phyloP scores from a whole-genome alignment of 1,140 invertebrate species.

The Globodera rostochiensis region DNA sequence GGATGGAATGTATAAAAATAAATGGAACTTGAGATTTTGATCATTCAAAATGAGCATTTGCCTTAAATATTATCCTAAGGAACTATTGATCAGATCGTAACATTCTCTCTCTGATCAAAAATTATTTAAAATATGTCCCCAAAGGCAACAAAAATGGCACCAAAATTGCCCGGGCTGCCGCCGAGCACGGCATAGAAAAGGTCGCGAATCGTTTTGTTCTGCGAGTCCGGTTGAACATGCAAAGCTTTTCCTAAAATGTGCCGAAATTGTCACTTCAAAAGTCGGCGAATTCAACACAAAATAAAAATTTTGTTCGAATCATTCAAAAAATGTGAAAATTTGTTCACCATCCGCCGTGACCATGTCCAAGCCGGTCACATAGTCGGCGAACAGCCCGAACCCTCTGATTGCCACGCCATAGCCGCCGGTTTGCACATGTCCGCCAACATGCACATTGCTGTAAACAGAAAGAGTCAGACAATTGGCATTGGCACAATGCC shows the following conservation, averaged over 20 bases:
- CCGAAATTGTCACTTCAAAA: neutral
- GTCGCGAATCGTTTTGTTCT: neutral
- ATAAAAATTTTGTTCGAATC: neutral
- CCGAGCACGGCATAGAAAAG: conserved; percentile 9
- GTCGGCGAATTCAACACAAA: too few relatives aligned
- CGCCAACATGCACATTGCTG: too few relatives aligned
- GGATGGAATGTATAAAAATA: too few relatives aligned
- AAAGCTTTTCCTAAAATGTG: neutral
- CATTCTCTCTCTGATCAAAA: too few relatives aligned
- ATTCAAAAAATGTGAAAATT: neutral
- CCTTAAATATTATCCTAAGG: too few relatives aligned
- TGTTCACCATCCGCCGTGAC: neutral
- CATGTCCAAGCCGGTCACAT: neutral
- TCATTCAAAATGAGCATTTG: too few relatives aligned
- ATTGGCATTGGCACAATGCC: too few relatives aligned
- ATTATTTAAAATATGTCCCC: neutral
- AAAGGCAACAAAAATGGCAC: neutral
- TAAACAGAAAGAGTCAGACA: too few relatives aligned
- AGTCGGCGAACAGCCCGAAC: neutral
- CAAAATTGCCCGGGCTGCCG: conserved; percentile 18
- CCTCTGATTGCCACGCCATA: too few relatives aligned
- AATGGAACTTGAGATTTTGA: too few relatives aligned
- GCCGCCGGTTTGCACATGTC: too few relatives aligned
- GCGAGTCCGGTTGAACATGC: neutral
- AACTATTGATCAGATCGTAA: too few relatives aligned